Evolutionary conservation across 2,113 vertebrate genomes (phyloP).

Genomic region (Ibidorhyncha struthersii): DNA sequence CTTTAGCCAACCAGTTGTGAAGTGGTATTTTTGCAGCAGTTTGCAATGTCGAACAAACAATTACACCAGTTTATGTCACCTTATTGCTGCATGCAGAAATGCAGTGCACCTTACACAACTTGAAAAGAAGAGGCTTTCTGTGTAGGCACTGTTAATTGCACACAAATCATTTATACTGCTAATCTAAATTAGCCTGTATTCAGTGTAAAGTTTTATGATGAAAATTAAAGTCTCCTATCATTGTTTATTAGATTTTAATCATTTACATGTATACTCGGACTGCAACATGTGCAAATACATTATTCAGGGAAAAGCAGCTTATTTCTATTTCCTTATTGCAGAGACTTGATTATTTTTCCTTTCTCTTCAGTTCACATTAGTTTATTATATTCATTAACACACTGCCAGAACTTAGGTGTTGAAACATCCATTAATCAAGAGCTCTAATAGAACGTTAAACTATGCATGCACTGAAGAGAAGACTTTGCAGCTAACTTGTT

Average conservation of each 20-base stretch:
- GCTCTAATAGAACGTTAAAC: neutral
- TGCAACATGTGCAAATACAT: neutral
- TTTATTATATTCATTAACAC: neutral
- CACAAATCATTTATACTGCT: neutral
- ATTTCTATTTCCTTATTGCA: neutral
- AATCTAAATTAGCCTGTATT: neutral
- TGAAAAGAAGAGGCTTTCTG: neutral
- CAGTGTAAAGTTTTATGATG: neutral
- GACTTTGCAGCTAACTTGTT: neutral
- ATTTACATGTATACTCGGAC: neutral
- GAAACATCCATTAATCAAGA: neutral
- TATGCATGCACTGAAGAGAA: neutral
- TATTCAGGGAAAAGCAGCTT: conserved; percentile 6
- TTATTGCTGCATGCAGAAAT: fast-evolving
- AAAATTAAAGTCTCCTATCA: neutral
- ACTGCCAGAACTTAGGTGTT: neutral
- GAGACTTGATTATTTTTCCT: neutral
- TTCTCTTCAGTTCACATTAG: neutral
- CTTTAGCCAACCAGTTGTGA: neutral
- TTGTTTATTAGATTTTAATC: conserved; percentile 31
- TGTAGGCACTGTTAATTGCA: neutral
- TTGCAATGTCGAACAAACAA: neutral
- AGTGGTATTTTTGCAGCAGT: neutral
- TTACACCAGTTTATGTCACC: neutral
- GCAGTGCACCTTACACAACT: neutral